Evolutionary conservation across 2,797 vertebrate species (phyloP), one percentile per base, ranked within the genome.

Genomic region (Urosaurus nigricauda): DNA sequence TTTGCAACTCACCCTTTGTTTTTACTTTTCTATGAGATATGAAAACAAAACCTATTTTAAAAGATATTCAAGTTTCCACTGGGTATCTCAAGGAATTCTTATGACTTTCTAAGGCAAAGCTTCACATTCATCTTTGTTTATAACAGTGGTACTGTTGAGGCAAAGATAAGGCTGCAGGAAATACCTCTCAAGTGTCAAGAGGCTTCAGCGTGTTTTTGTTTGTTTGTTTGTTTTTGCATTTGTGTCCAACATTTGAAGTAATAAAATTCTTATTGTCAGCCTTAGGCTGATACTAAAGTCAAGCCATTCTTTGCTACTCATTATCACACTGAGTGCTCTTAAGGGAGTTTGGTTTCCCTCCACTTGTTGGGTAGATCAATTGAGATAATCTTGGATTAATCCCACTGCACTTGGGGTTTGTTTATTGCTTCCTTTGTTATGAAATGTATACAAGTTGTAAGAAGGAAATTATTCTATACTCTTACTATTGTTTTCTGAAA

Each of bases 361-460:
- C 91, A 90, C 47, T 93, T 90, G 86, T 5, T 37, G 84, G 81
- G 75, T 90, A 84, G 80, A 92, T 95, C 93, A 95, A 94, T 93
- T 93, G 93, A 93, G 58, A 91, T 91, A 94, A 95, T 94, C 90
- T 93, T 87, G 68, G 85, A 93, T 94, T 95, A 94, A 94, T 96
- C 86, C 73, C 90, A 88, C 93, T 92, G 91, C 75, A 77, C 74
- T 81, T 81, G 89, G 58, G 83, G 51, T 84, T 93, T 93, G 75
- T 93, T 94, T 93, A 91, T 87, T 51, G 40, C 47, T 89, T 87
- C 47, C 53, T 90, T 93, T 92, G 85, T 86, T 47, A 3, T 90
- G 19, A n/a, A 86, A 90, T 77, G 88, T 71, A 79, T 32, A 80
- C 35, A 88, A 89, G 94, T 47, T 9, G 0, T 70, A 87, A 85